These are phyloP conservation scores for Artemisiospiza belli DNA, from an alignment of 2,113 vertebrate species.

Conservation along the genomic window DNA sequence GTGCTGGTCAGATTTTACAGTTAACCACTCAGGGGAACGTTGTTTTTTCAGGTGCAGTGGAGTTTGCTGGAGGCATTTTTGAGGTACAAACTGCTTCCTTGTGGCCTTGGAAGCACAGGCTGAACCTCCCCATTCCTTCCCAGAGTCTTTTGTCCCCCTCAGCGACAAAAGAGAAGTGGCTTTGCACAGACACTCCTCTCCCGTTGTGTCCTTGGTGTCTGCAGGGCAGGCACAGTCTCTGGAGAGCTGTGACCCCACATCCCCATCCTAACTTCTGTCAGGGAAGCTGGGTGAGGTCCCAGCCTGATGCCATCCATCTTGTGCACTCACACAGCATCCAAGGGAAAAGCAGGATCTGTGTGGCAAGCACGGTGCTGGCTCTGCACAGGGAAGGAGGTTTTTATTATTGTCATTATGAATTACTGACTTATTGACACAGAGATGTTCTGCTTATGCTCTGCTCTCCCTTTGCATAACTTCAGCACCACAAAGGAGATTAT, in stretches of 20 bases:
- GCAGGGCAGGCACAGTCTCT: not conserved
- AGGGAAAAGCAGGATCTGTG: not conserved
- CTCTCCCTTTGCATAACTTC: not conserved
- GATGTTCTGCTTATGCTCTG: not conserved
- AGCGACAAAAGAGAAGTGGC: not conserved
- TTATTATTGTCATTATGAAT: not conserved
- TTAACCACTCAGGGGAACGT: fast-evolving
- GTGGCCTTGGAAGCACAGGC: not conserved
- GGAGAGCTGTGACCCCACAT: not conserved
- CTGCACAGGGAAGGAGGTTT: not conserved
- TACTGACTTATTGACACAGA: not conserved
- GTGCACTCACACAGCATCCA: not conserved
- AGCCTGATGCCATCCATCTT: fast-evolving
- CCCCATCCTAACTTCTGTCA: not conserved
- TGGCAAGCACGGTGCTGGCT: not conserved
- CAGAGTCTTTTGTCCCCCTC: not conserved
- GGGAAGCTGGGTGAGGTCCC: not conserved
- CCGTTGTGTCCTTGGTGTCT: not conserved
- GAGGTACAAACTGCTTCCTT: not conserved
- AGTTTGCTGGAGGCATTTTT: not conserved
- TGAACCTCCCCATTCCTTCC: not conserved
- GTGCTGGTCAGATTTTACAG: not conserved
- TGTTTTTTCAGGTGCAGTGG: not conserved
- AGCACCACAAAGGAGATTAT: not conserved
- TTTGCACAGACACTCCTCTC: not conserved